Evolutionary conservation across 2,888 invertebrate species (phyloP).

Genomic region (Xestia c-nigrum): DNA sequence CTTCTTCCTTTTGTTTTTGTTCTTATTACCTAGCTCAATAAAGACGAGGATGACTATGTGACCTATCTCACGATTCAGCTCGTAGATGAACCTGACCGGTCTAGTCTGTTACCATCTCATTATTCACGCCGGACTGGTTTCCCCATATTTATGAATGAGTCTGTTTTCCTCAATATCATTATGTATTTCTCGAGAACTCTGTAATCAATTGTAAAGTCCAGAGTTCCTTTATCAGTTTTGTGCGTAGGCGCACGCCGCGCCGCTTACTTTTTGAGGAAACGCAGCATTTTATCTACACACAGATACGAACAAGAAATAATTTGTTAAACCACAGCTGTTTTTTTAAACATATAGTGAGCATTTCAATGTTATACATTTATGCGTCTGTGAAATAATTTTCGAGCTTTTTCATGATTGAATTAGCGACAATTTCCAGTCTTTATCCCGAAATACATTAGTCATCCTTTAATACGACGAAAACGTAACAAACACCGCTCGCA

Average conservation of each 20-base stretch:
- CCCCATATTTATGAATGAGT: constrained; percentile 23
- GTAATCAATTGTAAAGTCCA: background rate
- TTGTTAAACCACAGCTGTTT: background rate
- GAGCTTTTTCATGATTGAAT: background rate
- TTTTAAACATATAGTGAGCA: background rate
- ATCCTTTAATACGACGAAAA: too few species aligned
- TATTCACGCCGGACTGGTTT: constrained; percentile 37
- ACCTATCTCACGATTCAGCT: background rate
- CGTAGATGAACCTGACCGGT: background rate
- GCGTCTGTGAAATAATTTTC: background rate
- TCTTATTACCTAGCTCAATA: background rate
- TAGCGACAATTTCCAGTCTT: background rate
- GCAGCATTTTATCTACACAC: background rate
- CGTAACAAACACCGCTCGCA: background rate
- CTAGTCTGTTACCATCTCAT: background rate
- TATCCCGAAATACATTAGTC: too few species aligned
- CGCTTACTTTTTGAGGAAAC: background rate
- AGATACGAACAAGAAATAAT: background rate
- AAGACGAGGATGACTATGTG: background rate
- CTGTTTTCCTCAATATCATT: constrained; percentile 25
- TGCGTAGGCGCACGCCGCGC: too few species aligned
- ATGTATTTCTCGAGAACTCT: background rate
- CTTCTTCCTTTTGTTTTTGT: too few species aligned
- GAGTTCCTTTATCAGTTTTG: background rate
- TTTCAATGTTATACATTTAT: background rate